These are phyloP conservation scores for Archivesica marissinica DNA, from an alignment of 1,140 invertebrate genomes.

Conservation along the genomic window DNA sequence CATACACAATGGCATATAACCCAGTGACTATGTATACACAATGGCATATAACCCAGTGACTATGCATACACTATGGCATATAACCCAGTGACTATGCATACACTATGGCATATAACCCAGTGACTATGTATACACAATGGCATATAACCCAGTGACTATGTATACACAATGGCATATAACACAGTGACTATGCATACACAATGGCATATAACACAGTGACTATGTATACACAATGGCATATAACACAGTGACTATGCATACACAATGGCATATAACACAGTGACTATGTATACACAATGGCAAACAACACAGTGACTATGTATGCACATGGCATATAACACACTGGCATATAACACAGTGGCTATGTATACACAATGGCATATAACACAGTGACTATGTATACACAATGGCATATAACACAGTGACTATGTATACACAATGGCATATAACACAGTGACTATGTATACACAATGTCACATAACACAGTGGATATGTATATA, in stretches of 20 bases:
- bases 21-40: constrained; percentile 2
- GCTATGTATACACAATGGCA: constrained; percentile 5
- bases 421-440: neutral
- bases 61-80: neutral
- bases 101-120: too few species aligned
- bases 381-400: too few species aligned
- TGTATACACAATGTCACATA: neutral
- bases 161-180: neutral
- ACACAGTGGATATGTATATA: constrained; percentile 5
- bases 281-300: constrained; percentile 3
- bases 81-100: too few species aligned
- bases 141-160: too few species aligned
- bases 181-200: constrained; percentile 3
- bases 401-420: too few species aligned
- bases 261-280: too few species aligned
- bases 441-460: too few species aligned
- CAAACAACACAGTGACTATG: too few species aligned
- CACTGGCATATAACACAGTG: constrained; percentile 3
- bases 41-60: neutral
- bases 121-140: constrained; percentile 3
- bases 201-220: neutral
- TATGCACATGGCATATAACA: neutral
- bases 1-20: neutral
- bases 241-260: too few species aligned
- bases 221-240: neutral